phyloP scores from a whole-genome alignment of 2,797 vertebrate species.

The Alectoris magna region DNA sequence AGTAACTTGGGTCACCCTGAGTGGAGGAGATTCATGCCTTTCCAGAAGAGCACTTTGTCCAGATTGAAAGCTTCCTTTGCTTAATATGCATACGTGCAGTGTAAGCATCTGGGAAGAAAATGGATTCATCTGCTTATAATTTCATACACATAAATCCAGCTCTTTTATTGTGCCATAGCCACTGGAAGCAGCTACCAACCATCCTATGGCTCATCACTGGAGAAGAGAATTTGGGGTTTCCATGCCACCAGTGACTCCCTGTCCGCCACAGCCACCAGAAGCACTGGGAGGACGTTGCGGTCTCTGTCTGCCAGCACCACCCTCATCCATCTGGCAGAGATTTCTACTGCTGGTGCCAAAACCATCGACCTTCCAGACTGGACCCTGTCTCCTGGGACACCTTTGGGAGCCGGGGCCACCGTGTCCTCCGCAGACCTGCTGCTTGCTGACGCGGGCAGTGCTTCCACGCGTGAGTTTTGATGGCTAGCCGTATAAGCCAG shows the following conservation, averaged over 20 bases:
- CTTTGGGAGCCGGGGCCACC: background rate
- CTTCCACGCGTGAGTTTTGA: conserved; percentile 52
- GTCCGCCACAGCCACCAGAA: conserved; percentile 80
- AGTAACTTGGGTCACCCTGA: background rate
- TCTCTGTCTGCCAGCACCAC: conserved; percentile 80
- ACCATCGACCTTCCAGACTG: background rate
- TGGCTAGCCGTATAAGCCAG: background rate
- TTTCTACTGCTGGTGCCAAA: background rate
- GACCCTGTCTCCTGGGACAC: background rate
- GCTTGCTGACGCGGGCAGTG: background rate
- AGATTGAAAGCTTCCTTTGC: conserved; percentile 67
- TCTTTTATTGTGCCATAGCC: conserved; percentile 50
- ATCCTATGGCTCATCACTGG: background rate
- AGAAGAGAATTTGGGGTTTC: conserved; percentile 43
- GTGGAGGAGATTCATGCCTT: background rate
- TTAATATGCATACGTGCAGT: background rate
- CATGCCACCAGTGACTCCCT: conserved; percentile 71
- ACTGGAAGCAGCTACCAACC: conserved; percentile 38
- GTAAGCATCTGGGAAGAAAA: conserved; percentile 47
- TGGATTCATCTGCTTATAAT: conserved; percentile 37
- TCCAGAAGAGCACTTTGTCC: conserved; percentile 36
- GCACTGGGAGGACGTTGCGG: conserved; percentile 83
- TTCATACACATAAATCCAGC: background rate
- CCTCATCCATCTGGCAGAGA: conserved; percentile 34
- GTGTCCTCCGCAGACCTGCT: accelerated